A percentile compares a stretch with the other conserved stretches of the same genome.
Evolutionary conservation across 2,888 invertebrate genomes (phyloP).

Genomic region (Scelioninae gen. 1): DNA sequence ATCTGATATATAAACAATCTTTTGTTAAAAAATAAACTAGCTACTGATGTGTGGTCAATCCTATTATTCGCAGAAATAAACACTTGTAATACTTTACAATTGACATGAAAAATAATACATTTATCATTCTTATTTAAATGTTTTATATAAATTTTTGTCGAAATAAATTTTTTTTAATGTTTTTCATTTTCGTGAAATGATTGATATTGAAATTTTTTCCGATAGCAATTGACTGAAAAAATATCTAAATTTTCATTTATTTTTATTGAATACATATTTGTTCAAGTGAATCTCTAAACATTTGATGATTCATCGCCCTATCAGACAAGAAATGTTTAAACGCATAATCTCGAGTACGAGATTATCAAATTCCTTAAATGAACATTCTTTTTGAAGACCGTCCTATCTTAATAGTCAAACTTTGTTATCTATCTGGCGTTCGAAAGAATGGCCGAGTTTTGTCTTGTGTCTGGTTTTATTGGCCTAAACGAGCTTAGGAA

Average conservation of each 20-base stretch:
- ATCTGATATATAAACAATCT: too few species aligned
- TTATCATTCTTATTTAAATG: neutral
- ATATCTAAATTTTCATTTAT: too few species aligned
- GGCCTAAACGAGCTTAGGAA: conserved; percentile 35
- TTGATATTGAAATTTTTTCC: too few species aligned
- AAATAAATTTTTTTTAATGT: too few species aligned
- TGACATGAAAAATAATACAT: neutral
- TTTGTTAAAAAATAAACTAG: neutral
- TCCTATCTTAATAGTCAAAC: conserved; percentile 29
- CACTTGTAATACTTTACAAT: neutral
- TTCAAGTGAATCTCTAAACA: too few species aligned
- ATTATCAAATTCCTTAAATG: neutral
- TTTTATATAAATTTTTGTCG: neutral
- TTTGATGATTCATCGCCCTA: too few species aligned
- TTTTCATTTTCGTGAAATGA: too few species aligned
- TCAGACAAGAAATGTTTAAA: too few species aligned
- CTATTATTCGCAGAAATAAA: neutral
- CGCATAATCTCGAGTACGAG: neutral
- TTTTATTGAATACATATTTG: too few species aligned
- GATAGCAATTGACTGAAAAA: too few species aligned
- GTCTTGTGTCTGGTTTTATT: conserved; percentile 36
- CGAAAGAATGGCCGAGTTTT: conserved; percentile 41
- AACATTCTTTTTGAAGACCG: neutral
- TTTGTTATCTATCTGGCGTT: conserved; percentile 17
- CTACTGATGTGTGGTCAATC: neutral